These are phyloP conservation scores for Chironex yamaguchii DNA, from an alignment of 30 jellyfish, hydroid and myxozoan species.

Conservation along the genomic window DNA sequence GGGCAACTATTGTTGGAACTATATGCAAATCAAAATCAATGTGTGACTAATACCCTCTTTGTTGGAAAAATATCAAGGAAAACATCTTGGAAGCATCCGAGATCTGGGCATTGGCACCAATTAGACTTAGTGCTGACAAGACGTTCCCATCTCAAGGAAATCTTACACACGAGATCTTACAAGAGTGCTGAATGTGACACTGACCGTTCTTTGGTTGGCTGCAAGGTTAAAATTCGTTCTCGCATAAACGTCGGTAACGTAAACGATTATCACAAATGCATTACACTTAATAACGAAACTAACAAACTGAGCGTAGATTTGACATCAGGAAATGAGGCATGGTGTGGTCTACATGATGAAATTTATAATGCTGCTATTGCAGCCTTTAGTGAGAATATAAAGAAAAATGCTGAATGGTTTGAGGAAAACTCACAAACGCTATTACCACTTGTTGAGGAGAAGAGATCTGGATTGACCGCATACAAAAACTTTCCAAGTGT, in stretches of 20 bases:
- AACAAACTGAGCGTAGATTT: background rate
- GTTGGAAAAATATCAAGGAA: background rate
- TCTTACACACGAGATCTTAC: background rate
- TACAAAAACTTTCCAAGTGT: background rate
- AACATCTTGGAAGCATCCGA: background rate
- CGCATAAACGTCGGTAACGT: background rate
- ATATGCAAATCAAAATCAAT: background rate
- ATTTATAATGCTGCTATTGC: background rate
- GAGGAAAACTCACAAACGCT: constrained; percentile 11
- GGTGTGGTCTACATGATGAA: background rate
- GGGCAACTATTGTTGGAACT: background rate
- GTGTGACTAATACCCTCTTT: background rate
- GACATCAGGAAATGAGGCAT: background rate
- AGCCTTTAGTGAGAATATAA: background rate
- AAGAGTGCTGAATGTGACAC: background rate
- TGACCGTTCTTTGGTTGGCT: background rate
- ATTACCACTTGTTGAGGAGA: constrained; percentile 21
- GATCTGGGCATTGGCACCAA: background rate
- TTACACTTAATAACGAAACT: background rate
- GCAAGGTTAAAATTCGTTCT: background rate
- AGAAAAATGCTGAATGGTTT: constrained; percentile 19
- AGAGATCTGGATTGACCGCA: background rate
- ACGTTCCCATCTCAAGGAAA: background rate
- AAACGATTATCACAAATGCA: background rate
- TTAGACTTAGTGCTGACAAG: background rate